Evolutionary conservation across 2,888 invertebrate genomes (phyloP), one percentile per base, ranked within the genome.

Genomic region (Cantharis nigra): DNA sequence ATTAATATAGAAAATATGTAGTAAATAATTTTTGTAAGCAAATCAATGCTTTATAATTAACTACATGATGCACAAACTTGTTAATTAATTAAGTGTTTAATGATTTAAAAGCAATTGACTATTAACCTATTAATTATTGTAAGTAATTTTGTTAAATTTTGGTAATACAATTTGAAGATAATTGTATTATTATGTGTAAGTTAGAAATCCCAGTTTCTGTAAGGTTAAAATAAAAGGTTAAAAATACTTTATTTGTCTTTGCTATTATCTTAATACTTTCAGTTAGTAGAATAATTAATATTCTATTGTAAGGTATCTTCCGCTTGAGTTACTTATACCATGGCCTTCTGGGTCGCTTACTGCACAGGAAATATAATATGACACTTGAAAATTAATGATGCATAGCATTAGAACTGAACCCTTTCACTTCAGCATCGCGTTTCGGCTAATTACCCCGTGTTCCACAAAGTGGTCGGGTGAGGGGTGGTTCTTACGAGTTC

Each of bases 351-450:
- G 72, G 72, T 75, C 75, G 78, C 75, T 73, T 71, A 78, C 71
- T 77, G 63, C 73, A 80, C 79, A 78, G 78, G 80, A 81, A 83
- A 82, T 83, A 82, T 82, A 81, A 83, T 83, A 82, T 82, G 83
- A 83, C 83, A 83, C 80, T 80, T 74, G 80, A 80, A 83, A 83
- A 83, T 83, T 83, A 83, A 83, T 83, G 83, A 82, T 78, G 80
- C 81, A 81, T 78, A 75, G 74, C 78, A 74, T 76, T 77, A 79
- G 81, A 80, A 80, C 76, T 76, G 79, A 80, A 82, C 81, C 82
- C 82, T 81, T 82, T 80, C 78, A 79, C 75, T 77, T 77, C 76
- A 81, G 80, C 80, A 77, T 80, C 79, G 77, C 82, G 80, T 81
- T 82, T 80, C 83, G 81, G 82, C 82, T 83, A 83, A 83, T 83